A percentile compares a stretch with the other conserved stretches of the same genome.
phyloP scores from a whole-genome alignment of 2,888 invertebrate genomes.

The Latheticus oryzae region DNA sequence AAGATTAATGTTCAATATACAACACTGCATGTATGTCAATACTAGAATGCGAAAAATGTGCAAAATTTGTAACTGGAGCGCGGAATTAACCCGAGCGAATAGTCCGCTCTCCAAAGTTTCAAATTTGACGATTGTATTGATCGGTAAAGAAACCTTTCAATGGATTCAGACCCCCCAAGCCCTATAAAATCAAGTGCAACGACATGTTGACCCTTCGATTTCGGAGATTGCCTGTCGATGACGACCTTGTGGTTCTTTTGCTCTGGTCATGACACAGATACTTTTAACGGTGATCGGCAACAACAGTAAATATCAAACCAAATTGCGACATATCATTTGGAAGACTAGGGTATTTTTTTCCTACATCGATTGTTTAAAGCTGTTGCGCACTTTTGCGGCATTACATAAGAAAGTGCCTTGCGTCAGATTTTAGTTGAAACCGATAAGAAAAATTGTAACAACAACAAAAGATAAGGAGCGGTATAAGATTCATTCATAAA shows the following conservation, averaged over 20 bases:
- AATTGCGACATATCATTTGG: conserved; percentile 11
- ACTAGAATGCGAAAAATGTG: no score
- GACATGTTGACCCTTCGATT: conserved; percentile 25
- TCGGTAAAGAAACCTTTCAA: conserved; percentile 23
- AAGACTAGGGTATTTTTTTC: conserved; percentile 3
- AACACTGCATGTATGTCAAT: no score
- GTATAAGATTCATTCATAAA: conserved; percentile 20
- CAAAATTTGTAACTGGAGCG: no score
- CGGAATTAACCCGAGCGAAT: no score
- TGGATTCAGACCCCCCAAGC: conserved; percentile 14
- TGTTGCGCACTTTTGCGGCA: conserved; percentile 9
- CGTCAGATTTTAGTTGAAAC: conserved; percentile 1
- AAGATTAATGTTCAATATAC: no score
- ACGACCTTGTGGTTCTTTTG: conserved; percentile 39
- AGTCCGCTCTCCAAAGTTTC: no score
- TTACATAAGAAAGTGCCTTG: conserved; percentile 7
- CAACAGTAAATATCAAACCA: no score
- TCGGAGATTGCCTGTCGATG: conserved; percentile 34
- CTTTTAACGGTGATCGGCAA: conserved; percentile 43
- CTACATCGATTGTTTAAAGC: not conserved
- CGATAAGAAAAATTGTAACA: conserved; percentile 13
- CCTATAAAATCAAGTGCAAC: conserved; percentile 28
- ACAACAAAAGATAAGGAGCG: conserved; percentile 12
- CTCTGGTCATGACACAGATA: conserved; percentile 45
- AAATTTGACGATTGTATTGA: no score